A percentile compares a stretch with the other conserved stretches of the same genome.
phyloP scores from a whole-genome alignment of 2,888 invertebrate genomes.

The Sarcophaga rosellei region DNA sequence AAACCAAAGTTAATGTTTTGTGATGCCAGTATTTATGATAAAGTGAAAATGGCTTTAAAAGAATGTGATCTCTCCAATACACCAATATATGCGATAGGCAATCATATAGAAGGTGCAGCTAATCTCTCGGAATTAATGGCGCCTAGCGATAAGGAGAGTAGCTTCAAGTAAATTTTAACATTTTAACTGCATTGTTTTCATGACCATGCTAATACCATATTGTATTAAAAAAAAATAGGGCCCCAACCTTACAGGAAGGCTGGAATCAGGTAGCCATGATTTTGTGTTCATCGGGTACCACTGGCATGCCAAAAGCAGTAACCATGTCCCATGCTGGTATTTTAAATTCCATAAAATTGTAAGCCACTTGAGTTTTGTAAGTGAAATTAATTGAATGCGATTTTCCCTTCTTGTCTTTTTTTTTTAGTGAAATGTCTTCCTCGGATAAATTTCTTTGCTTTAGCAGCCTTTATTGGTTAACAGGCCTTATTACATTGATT shows the following conservation, averaged over 20 bases:
- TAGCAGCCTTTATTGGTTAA: conserved; percentile 72
- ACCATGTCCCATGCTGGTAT: conserved; percentile 57
- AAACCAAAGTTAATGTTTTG: conserved; percentile 74
- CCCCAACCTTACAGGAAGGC: conserved; percentile 23
- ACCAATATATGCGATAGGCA: conserved; percentile 70
- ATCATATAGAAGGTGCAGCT: conserved; percentile 66
- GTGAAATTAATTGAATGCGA: not conserved
- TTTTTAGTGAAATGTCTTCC: conserved; percentile 40
- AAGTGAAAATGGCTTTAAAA: conserved; percentile 64
- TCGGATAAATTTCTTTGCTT: conserved; percentile 68
- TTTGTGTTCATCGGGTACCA: conserved; percentile 76
- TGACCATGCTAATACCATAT: no score
- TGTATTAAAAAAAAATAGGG: no score
- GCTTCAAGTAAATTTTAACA: conserved; percentile 37
- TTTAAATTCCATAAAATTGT: conserved; percentile 19
- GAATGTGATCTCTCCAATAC: conserved; percentile 61
- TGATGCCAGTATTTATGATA: conserved; percentile 68
- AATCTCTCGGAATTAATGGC: conserved; percentile 42
- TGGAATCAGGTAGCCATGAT: conserved; percentile 66
- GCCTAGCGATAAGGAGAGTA: conserved; percentile 6
- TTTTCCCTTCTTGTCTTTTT: conserved; percentile 30
- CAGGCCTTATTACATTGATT: conserved; percentile 66
- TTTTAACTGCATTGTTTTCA: not conserved
- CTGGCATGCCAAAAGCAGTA: conserved; percentile 76
- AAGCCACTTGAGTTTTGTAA: conserved; percentile 13